Evolutionary conservation across 2,797 vertebrate genomes (phyloP).

Genomic region (Scyliorhinus canicula): DNA sequence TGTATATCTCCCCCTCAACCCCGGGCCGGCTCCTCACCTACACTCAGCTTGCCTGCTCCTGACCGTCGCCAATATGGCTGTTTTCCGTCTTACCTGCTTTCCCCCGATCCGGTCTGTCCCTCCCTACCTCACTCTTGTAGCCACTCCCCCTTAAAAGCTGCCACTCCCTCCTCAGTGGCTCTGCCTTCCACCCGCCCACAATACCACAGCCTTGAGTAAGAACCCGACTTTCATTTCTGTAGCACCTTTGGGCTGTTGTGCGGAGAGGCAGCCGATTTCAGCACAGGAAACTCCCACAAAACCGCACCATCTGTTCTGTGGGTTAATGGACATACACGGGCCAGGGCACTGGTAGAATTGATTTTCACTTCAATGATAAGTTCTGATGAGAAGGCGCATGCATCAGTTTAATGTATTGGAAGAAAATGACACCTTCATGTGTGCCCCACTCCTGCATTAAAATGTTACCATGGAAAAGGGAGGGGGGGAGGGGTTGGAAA

Average conservation of each 20-base stretch:
- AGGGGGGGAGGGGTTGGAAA: too few species aligned
- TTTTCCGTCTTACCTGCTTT: background rate
- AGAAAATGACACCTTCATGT: background rate
- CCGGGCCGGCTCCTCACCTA: background rate
- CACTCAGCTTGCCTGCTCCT: background rate
- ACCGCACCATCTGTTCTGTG: background rate
- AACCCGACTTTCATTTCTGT: background rate
- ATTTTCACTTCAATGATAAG: background rate
- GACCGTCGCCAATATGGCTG: background rate
- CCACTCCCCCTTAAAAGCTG: background rate
- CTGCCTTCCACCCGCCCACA: background rate
- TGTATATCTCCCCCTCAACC: background rate
- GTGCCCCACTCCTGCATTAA: background rate
- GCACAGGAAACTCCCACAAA: too few species aligned
- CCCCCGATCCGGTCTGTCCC: background rate
- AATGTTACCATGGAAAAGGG: background rate
- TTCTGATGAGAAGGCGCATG: background rate
- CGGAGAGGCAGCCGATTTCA: background rate
- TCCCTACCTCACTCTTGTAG: background rate
- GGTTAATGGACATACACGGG: background rate
- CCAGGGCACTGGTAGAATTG: background rate
- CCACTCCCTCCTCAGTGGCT: background rate
- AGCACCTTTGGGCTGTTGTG: background rate
- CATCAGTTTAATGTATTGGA: background rate
- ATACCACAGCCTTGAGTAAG: background rate